Evolutionary conservation across 2,113 vertebrate genomes (phyloP), one percentile per base, ranked within the genome.

Genomic region (Dipodomys stephensi): DNA sequence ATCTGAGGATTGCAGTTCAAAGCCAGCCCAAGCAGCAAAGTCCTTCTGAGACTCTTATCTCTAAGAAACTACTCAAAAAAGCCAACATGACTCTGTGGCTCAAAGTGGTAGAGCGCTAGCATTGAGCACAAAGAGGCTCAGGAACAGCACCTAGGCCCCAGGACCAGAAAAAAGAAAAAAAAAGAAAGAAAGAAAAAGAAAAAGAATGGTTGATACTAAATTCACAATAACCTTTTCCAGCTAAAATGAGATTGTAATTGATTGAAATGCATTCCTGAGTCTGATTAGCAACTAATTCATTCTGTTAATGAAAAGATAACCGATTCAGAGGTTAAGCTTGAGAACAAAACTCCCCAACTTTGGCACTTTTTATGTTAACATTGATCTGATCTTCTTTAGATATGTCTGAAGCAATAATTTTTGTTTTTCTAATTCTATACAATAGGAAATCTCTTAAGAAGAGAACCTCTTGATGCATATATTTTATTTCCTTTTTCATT

Each of bases 201-300:
- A 39, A 39, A 39, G 39, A 39, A 39, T 39, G 39, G 39, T 39
- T 39, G 39, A 39, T 39, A 39, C 39, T 39, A 46, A 92, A 92
- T 92, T 94, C 92, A 95, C 76, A 69, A 79, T 94, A 92, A 96
- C 97, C 90, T 91, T 93, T 94, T 44, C 97, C 94, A 92, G 87
- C 88, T 94, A 72, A 92, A 88, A 69, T 46, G 72, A 82, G n/a
- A 30, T 22, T 93, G 89, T 87, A 88, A 96, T 94, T 94, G 60
- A 16, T 79, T 2, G 1, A 57, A 87, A 92, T 89, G 60, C 39
- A 83, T 93, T 87, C 44, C 30, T 91, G 91, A 87, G 7, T 89
- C 92, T 94, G 65, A 12, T 72, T 94, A 95, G 86, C 94, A 89
- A 90, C 83, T 94, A 83, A 53, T 72, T 82, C 87, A 83, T 65